Base-by-base conservation (phyloP, 1,140 invertebrate genomes). In the Drosophila littoralis region DNA sequence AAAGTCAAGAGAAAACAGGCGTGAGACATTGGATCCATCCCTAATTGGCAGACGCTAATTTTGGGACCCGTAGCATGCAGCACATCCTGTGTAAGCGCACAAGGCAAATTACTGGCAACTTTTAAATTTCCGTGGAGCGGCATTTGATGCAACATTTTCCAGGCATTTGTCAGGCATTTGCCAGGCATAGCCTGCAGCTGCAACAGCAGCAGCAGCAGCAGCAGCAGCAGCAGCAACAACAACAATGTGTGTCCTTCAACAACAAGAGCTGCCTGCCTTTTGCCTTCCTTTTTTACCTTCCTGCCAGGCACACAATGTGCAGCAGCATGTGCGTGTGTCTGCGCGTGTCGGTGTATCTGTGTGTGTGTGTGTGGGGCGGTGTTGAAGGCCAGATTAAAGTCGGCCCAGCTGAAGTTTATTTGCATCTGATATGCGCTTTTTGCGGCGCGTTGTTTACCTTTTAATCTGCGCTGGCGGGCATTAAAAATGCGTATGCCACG, bases 401-500 rank as follows among this genome's bases (percentile, higher is more conserved):
- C 66, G 65, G 12, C 55, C 12, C 33, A 60, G 50, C 50, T 75
- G 69, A 46, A 68, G 57, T 69, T 78, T 75, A 66, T 81, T 69
- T 85, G 69, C 66, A 61, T 78, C 86, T 86, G 75, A 86, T 74
- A 82, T 86, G 79, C 79, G 52, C 84, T 88, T 88, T 85, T 74
- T 67, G 42, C 22, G 33, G 46, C 61, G 10, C 42, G 13, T 48
- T 71, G 76, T 77, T 82, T 88, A 74, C 72, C 57, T 79, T 86
- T 86, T 38, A 63, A 81, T 85, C 77, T 77, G 67, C 22, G 22
- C 69, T 61, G 66, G 64, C 22, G 60, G 58, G 61, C 76, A 88
- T 86, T 72, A 83, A 77, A 79, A 72, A 83, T 89, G 51, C 72
- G 79, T 79, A 55, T 68, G 66, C 72, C 43, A 75, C 65, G 69